Evolutionary conservation across 1,140 invertebrate genomes (phyloP).

Genomic region (Bombus pyrosoma): DNA sequence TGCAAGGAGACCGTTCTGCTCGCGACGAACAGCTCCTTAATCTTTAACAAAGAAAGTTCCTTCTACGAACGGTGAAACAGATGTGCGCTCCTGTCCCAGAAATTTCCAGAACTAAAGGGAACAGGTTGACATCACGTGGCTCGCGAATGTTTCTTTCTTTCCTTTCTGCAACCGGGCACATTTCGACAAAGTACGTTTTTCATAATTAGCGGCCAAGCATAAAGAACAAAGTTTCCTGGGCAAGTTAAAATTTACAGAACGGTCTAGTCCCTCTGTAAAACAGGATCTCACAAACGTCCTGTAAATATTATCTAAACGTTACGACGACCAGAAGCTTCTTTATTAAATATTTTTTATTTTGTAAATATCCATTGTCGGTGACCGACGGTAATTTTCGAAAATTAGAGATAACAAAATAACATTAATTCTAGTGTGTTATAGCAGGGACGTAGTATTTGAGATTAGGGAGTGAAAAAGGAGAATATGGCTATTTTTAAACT

Average conservation of each 20-base stretch:
- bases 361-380: neutral
- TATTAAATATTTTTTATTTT: neutral
- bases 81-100: neutral
- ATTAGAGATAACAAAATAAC: neutral
- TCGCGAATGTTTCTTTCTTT: neutral
- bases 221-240: neutral
- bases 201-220: neutral
- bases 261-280: neutral
- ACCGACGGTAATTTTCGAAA: neutral
- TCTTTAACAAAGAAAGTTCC: slow-evolving; percentile 39
- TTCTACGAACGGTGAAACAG: slow-evolving; percentile 3
- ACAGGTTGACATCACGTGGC: slow-evolving; percentile 17
- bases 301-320: neutral
- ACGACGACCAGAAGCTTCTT: neutral
- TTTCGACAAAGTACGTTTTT: neutral
- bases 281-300: neutral
- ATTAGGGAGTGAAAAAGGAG: too few relatives aligned
- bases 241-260: neutral
- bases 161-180: neutral
- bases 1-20: slow-evolving; percentile 2
- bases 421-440: neutral
- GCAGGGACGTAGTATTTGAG: fast-evolving
- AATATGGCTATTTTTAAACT: too few relatives aligned
- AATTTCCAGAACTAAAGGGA: slow-evolving; percentile 1
- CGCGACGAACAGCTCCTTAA: slow-evolving; percentile 6